Evolutionary conservation across 1,140 invertebrate genomes (phyloP).

Genomic region (Pseudomyrmex flavicornis): DNA sequence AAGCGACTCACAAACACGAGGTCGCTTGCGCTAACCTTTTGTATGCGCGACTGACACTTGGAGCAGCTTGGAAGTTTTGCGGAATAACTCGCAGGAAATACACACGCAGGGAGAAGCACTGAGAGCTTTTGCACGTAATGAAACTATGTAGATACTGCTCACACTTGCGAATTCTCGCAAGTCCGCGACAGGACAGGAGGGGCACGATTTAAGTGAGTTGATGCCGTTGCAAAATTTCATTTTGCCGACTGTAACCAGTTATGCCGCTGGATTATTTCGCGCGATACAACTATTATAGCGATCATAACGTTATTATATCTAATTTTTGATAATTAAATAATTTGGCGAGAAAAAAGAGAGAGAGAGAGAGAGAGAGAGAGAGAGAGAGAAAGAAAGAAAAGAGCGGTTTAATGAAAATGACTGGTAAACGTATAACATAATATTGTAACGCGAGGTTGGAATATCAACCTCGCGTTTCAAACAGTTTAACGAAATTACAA

Average conservation of each 20-base stretch:
- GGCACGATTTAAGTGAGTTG: slow-evolving; percentile 32
- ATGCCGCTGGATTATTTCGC: not conserved
- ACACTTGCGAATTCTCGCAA: slow-evolving; percentile 7
- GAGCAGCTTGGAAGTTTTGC: slow-evolving; percentile 48
- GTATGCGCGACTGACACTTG: slow-evolving; percentile 35
- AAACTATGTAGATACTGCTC: slow-evolving; percentile 46
- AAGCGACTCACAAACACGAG: not conserved
- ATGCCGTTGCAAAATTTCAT: slow-evolving; percentile 8
- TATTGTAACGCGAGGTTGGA: not conserved
- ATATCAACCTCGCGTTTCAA: not conserved
- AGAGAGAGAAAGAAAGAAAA: not conserved
- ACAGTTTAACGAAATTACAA: slow-evolving; percentile 16
- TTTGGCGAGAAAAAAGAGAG: not conserved
- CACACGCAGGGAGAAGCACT: not conserved
- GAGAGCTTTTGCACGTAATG: slow-evolving; percentile 37
- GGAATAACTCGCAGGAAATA: slow-evolving; percentile 48
- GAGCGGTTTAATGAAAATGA: slow-evolving; percentile 32
- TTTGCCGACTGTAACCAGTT: slow-evolving; percentile 4
- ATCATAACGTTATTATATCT: too few species aligned
- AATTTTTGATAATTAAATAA: slow-evolving; percentile 37
- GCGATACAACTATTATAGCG: not conserved
- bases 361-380: not conserved
- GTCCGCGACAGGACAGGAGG: not conserved
- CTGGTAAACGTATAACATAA: not conserved
- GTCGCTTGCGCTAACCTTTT: not conserved